These are phyloP conservation scores for Chrysolina haemoptera DNA, from an alignment of 2,888 invertebrate species.

Conservation along the genomic window DNA sequence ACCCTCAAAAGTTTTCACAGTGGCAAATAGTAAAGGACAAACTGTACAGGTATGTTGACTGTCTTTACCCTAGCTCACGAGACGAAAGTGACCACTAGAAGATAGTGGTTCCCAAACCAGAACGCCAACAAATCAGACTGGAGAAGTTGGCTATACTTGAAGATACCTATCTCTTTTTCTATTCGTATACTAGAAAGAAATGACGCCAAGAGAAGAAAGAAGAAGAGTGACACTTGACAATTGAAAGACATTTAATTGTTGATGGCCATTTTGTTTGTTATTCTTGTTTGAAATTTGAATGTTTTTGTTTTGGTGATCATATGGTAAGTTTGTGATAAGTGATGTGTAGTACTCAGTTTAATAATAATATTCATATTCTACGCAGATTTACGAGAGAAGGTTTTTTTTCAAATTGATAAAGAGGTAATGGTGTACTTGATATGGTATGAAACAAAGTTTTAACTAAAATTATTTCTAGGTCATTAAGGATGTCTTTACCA, in stretches of 20 bases:
- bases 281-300: not conserved
- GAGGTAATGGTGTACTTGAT: not conserved
- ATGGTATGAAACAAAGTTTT: not conserved
- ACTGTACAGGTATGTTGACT: no score
- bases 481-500: not conserved
- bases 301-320: constrained; percentile 1
- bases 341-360: not conserved
- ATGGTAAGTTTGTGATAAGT: not conserved
- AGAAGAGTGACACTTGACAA: not conserved
- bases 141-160: not conserved
- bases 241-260: not conserved
- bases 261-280: not conserved
- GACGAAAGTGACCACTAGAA: no score
- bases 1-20: no score
- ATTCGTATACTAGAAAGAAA: not conserved
- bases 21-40: no score
- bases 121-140: no score
- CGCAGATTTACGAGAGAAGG: not conserved
- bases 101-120: no score
- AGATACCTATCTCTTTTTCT: not conserved
- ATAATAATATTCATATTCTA: constrained; percentile 2
- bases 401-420: not conserved
- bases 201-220: not conserved
- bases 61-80: no score
- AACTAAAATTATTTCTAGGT: not conserved